phyloP scores from a whole-genome alignment of 1,140 invertebrate species.

The Cardiocondyla obscurior region DNA sequence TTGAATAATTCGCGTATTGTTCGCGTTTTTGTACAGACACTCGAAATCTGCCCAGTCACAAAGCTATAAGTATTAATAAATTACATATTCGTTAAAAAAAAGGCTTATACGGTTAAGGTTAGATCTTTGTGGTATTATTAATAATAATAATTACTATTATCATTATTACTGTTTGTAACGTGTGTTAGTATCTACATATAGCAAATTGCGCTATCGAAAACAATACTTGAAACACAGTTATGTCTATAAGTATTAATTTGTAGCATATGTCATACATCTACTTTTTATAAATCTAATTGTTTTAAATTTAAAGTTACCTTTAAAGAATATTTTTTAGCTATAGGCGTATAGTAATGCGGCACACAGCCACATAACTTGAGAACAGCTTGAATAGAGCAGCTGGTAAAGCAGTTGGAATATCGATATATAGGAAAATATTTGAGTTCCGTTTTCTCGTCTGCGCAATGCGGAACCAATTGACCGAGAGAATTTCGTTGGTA shows the following conservation, averaged over 20 bases:
- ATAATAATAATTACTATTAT: too few relatives aligned
- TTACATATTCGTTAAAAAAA: too few relatives aligned
- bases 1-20: background rate
- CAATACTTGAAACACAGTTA: too few relatives aligned
- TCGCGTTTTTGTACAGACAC: slow-evolving; percentile 24
- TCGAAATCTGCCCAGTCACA: background rate
- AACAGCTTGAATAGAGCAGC: slow-evolving; percentile 29
- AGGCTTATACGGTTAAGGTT: too few relatives aligned
- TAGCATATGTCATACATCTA: background rate
- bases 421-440: slow-evolving; percentile 55
- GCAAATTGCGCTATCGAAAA: too few relatives aligned
- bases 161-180: too few relatives aligned
- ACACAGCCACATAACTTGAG: slow-evolving; percentile 43
- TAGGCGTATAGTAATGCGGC: slow-evolving; percentile 35
- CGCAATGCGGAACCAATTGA: slow-evolving; percentile 1
- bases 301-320: background rate
- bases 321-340: slow-evolving; percentile 19
- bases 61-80: slow-evolving; percentile 14
- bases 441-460: background rate
- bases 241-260: background rate
- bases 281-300: background rate
- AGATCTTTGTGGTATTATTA: too few relatives aligned
- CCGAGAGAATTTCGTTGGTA: background rate
- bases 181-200: too few relatives aligned
- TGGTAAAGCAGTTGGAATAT: slow-evolving; percentile 56